These are phyloP conservation scores for Drosophila tani DNA, from an alignment of 1,140 invertebrate genomes.

Conservation along the genomic window DNA sequence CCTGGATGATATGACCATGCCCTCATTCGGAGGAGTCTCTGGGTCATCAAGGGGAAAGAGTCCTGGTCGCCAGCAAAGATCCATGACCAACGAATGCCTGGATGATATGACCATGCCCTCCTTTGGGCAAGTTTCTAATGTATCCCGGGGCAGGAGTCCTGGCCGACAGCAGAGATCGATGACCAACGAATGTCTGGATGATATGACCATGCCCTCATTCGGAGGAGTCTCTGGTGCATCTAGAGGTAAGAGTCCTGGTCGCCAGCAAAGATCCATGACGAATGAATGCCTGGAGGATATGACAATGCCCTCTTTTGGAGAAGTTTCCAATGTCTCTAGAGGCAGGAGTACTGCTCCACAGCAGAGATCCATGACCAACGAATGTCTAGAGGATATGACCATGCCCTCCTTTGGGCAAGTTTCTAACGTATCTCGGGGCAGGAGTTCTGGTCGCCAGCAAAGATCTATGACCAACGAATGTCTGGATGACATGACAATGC, in stretches of 20 bases:
- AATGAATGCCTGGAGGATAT: slow-evolving; percentile 13
- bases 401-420: slow-evolving; percentile 11
- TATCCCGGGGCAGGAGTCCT: neutral
- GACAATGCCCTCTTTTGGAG: slow-evolving; percentile 9
- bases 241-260: neutral
- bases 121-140: neutral
- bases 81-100: neutral
- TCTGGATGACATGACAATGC: slow-evolving; percentile 23
- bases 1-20: slow-evolving; percentile 26
- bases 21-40: neutral
- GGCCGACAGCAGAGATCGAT: neutral
- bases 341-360: neutral
- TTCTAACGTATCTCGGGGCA: neutral
- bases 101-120: slow-evolving; percentile 11
- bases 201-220: slow-evolving; percentile 37
- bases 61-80: neutral
- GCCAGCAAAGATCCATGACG: neutral
- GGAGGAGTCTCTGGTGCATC: neutral
- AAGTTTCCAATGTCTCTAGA: neutral
- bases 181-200: slow-evolving; percentile 22
- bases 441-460: too few relatives aligned
- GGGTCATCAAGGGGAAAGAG: neutral
- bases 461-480: slow-evolving; percentile 13
- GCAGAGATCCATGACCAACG: neutral
- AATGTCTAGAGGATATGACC: slow-evolving; percentile 16